A percentile compares a stretch with the other conserved stretches of the same genome.
Evolutionary conservation across 2,113 vertebrate species (phyloP).

Genomic region (Bubo scandiacus): DNA sequence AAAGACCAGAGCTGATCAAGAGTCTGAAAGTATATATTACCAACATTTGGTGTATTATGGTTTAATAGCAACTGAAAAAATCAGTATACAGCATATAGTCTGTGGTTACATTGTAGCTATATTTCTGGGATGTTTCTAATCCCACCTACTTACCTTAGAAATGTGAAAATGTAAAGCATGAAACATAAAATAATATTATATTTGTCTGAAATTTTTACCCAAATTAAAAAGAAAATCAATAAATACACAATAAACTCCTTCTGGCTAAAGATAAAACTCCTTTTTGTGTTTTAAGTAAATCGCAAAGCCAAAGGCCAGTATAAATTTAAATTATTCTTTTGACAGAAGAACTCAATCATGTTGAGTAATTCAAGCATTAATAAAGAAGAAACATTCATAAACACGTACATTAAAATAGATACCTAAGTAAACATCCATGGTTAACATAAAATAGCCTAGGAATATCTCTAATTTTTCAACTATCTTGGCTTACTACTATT

Average conservation of each 20-base stretch:
- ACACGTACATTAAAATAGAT: neutral
- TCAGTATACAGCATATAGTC: too few species aligned
- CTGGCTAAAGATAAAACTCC: neutral
- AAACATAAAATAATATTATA: neutral
- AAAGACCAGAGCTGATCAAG: neutral
- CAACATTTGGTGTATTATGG: neutral
- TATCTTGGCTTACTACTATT: neutral
- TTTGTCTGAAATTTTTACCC: neutral
- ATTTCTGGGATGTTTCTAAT: neutral
- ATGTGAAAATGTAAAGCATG: neutral
- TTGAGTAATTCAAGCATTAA: neutral
- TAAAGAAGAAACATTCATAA: neutral
- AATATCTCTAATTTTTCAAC: neutral
- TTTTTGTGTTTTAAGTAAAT: neutral
- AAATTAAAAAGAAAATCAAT: neutral
- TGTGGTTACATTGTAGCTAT: neutral
- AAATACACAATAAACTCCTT: neutral
- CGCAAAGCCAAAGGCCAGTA: neutral
- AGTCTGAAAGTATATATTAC: neutral
- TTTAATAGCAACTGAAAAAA: neutral
- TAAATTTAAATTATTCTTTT: neutral
- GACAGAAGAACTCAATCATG: neutral
- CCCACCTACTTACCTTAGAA: neutral
- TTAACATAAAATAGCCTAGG: neutral
- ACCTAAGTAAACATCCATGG: neutral